Evolutionary conservation across 2,888 invertebrate genomes (phyloP).

Genomic region (Netelia fuscicornis): DNA sequence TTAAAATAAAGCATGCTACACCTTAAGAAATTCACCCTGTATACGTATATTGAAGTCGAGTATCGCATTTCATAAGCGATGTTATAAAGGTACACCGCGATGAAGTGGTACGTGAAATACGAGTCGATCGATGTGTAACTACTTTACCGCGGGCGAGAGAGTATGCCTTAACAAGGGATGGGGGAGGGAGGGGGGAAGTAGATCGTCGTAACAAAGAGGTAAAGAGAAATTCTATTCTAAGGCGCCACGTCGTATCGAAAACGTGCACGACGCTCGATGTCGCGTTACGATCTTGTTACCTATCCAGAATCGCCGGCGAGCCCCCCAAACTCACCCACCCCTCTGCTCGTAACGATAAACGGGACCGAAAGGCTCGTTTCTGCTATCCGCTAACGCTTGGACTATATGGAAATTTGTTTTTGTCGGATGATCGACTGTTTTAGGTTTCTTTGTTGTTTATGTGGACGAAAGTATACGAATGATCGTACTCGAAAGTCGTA

Average conservation of each 20-base stretch:
- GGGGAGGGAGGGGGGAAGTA: not conserved
- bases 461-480: not conserved
- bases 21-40: too few species aligned
- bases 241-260: slow-evolving; percentile 46
- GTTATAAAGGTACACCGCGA: slow-evolving; percentile 58
- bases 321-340: not conserved
- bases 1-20: too few species aligned
- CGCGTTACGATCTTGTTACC: slow-evolving; percentile 17
- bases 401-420: slow-evolving; percentile 24
- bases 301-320: slow-evolving; percentile 18
- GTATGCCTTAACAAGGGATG: slow-evolving; percentile 21
- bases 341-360: slow-evolving; percentile 8
- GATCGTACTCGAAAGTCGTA: not conserved
- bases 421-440: not conserved
- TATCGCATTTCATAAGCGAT: slow-evolving; percentile 64
- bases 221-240: slow-evolving; percentile 58
- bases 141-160: slow-evolving; percentile 9
- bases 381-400: slow-evolving; percentile 35
- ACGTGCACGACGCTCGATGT: not conserved
- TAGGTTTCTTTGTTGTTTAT: not conserved
- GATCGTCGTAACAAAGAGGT: slow-evolving; percentile 21
- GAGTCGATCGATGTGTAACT: slow-evolving; percentile 64
- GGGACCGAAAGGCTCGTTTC: slow-evolving; percentile 50
- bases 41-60: not conserved
- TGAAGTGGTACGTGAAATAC: slow-evolving; percentile 66